Conservation (phyloP, 2,888 invertebrate species). For the Drosophila borealis region DNA sequence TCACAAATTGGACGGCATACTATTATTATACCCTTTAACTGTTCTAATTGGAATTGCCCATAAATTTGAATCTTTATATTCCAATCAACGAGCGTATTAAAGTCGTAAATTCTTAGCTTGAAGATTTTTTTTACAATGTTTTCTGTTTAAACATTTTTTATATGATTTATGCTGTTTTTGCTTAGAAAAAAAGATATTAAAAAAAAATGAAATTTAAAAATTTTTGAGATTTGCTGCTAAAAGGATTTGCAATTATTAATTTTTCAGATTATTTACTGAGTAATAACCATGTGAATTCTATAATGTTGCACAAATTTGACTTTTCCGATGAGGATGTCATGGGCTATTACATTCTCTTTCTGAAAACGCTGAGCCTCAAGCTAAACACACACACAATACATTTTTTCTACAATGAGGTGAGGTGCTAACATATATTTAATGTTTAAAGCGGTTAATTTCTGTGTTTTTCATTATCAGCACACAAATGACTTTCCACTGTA, state of each 20-base stretch:
- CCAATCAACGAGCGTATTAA: no score
- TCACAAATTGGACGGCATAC: neutral
- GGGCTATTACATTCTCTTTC: conserved; percentile 99
- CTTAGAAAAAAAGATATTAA: no score
- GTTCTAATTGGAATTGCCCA: no score
- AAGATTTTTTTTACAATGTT: no score
- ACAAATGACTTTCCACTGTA: conserved; percentile 99
- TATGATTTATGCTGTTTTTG: no score
- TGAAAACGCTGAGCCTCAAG: conserved; percentile 99
- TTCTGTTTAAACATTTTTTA: no score
- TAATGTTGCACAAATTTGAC: conserved; percentile 99
- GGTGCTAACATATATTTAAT: neutral
- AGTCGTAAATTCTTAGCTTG: no score
- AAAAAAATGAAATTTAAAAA: no score
- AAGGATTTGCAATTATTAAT: neutral
- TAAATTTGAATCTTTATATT: no score
- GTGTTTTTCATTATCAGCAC: conserved; percentile 86
- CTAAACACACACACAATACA: conserved; percentile 99
- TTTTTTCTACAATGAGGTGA: conserved; percentile 98
- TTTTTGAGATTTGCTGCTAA: no score
- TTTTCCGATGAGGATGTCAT: conserved; percentile 99
- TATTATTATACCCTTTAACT: no score
- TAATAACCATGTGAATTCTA: conserved; percentile 99
- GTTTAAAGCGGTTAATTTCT: neutral
- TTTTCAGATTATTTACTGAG: conserved; percentile 98